A percentile compares a stretch with the other conserved stretches of the same genome.
Evolutionary conservation across 2,113 vertebrate genomes (phyloP).

Genomic region (Pygoscelis antarcticus): DNA sequence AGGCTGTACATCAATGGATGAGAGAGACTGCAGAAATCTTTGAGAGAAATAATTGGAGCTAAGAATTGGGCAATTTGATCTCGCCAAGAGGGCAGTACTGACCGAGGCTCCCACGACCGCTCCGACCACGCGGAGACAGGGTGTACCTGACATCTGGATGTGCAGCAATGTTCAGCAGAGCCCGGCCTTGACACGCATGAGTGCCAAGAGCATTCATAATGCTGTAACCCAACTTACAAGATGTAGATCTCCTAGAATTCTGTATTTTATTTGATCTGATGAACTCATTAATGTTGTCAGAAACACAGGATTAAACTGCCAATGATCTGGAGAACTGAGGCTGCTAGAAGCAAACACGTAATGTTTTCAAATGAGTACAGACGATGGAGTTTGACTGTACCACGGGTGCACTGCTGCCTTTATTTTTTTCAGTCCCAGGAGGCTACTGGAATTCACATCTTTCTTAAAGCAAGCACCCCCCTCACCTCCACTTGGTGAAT

Average conservation of each 20-base stretch:
- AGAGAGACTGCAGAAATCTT: neutral
- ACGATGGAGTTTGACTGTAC: rapidly evolving
- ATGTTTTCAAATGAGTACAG: neutral
- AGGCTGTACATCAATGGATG: neutral
- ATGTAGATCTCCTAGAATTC: neutral
- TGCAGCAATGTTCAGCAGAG: rapidly evolving
- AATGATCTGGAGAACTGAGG: neutral
- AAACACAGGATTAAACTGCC: neutral
- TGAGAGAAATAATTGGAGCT: neutral
- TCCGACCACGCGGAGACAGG: rapidly evolving
- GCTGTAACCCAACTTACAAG: neutral
- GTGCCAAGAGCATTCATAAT: rapidly evolving
- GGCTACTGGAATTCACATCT: neutral
- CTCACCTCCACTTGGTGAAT: neutral
- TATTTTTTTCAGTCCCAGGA: neutral
- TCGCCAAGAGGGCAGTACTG: neutral
- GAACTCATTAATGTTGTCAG: neutral
- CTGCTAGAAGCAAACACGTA: neutral
- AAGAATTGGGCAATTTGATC: neutral
- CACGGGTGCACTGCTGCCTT: rapidly evolving
- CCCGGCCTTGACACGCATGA: rapidly evolving
- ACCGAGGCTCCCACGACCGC: rapidly evolving
- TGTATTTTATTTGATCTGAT: neutral
- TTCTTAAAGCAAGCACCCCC: neutral
- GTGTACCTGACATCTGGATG: too few relatives aligned